phyloP scores from a whole-genome alignment of 2,888 invertebrate species.

The Hypselothyrea guttata region DNA sequence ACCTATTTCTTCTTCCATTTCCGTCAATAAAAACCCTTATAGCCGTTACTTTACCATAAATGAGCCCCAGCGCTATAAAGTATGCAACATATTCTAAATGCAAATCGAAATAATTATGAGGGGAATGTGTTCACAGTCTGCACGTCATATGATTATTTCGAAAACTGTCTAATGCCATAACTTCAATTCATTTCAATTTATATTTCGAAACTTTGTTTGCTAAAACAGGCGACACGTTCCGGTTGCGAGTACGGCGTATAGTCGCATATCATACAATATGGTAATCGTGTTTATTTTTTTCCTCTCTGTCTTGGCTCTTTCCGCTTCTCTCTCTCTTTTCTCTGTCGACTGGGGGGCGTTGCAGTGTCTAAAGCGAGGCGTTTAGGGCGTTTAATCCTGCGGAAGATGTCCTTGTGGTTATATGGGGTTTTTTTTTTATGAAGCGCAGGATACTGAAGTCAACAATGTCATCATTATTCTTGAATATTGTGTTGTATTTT shows the following conservation, averaged over 20 bases:
- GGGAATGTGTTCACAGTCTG: slow-evolving; percentile 48
- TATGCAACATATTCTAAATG: slow-evolving; percentile 75
- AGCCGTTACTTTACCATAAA: no score
- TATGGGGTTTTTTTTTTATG: slow-evolving; percentile 56
- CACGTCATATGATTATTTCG: slow-evolving; percentile 76
- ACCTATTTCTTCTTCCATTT: no score
- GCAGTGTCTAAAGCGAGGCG: slow-evolving; percentile 72
- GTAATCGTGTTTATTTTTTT: slow-evolving; percentile 62
- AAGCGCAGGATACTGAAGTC: slow-evolving; percentile 61
- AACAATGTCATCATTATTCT: slow-evolving; percentile 80
- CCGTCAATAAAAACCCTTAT: neutral
- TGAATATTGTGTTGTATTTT: slow-evolving; percentile 79
- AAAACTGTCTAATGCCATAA: slow-evolving; percentile 74
- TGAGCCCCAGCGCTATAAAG: slow-evolving; percentile 24
- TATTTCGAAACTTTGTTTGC: slow-evolving; percentile 63
- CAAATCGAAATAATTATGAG: slow-evolving; percentile 32
- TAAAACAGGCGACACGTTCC: slow-evolving; percentile 25
- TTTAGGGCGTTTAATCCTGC: slow-evolving; percentile 78
- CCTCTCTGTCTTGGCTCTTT: slow-evolving; percentile 12
- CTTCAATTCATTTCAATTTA: slow-evolving; percentile 79
- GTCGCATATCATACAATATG: slow-evolving; percentile 69
- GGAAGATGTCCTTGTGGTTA: slow-evolving; percentile 76
- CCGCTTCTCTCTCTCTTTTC: slow-evolving; percentile 7
- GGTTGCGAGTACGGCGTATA: slow-evolving; percentile 49
- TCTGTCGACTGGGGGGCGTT: slow-evolving; percentile 55